Evolutionary conservation across 2,888 invertebrate species (phyloP), one percentile per base, ranked within the genome.

Genomic region (Scrobipalpa costella): DNA sequence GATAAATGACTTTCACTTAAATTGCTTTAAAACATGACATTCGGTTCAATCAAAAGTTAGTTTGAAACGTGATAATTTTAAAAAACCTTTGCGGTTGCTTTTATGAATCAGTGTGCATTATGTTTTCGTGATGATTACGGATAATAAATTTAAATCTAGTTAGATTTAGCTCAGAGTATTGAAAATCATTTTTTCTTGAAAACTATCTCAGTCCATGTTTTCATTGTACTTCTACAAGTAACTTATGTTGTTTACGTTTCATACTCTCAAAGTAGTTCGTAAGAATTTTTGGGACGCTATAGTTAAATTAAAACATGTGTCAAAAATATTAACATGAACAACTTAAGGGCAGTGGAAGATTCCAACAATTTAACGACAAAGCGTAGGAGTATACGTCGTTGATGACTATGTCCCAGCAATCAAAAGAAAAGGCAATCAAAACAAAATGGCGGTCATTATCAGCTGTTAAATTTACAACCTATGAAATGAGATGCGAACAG

Each of bases 401-500:
- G 52, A 63, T 44, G 33, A 55, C n/a, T 36, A 57, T 55, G 52
- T 57, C 57, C 33, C 40, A 17, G 44, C 63, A 55, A 61, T 59
- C 62, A 64, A n/a, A 55, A 55, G 44, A 61, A 36, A 62, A 57
- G n/a, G 27, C 44, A 61, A 62, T 62, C 59, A 62, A 33, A 52
- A 17, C 57, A 57, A 58, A 68, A 68, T 66, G 62, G 38, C 64
- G 33, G 62, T 66, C 64, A 69, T 70, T 72, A 69, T 67, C 66
- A 62, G 61, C 61, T 64, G 64, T 66, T 62, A 64, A 66, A 67
- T 72, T 68, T 69, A 70, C 66, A 64, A 69, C 57, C 59, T 33
- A 38, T 44, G 44, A 65, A 70, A 72, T 70, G 65, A 69, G 67
- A 67, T 66, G 66, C 65, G 67, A 71, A 69, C 69, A 70, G 64